Conservation (phyloP, 2,888 invertebrate genomes). For the Tetranychus truncatus region DNA sequence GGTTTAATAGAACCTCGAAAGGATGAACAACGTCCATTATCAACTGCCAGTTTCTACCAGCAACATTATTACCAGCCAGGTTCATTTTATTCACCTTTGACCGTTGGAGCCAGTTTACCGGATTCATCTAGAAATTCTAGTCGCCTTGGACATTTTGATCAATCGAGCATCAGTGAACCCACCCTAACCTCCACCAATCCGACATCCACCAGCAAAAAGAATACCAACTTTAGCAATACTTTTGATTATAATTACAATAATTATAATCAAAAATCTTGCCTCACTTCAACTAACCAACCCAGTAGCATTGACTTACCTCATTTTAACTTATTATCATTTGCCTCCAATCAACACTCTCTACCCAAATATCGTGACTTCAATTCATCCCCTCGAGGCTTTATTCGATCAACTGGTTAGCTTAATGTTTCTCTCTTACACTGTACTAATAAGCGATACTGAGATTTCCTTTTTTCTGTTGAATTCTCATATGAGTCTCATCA, state of each 20-base stretch:
- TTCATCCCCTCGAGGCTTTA: neutral
- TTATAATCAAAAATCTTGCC: neutral
- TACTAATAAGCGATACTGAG: too few species aligned
- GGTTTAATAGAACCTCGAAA: neutral
- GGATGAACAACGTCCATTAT: neutral
- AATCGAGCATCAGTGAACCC: neutral
- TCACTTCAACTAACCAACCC: neutral
- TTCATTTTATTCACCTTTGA: neutral
- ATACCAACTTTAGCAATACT: neutral
- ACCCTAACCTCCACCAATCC: neutral
- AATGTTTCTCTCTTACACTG: too few species aligned
- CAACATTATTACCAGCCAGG: neutral
- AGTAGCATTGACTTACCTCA: neutral
- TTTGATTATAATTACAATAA: too few species aligned
- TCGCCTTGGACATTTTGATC: neutral
- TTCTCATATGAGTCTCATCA: too few species aligned
- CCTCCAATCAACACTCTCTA: neutral
- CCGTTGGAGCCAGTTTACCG: neutral
- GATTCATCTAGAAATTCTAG: neutral
- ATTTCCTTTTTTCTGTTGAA: too few species aligned
- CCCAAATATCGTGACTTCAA: slow-evolving; percentile 1
- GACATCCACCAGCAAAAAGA: neutral
- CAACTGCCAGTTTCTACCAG: neutral
- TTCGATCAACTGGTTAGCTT: neutral
- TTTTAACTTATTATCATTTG: neutral